Conservation (phyloP, 2,888 invertebrate species). For the Drosophila eohydei region DNA sequence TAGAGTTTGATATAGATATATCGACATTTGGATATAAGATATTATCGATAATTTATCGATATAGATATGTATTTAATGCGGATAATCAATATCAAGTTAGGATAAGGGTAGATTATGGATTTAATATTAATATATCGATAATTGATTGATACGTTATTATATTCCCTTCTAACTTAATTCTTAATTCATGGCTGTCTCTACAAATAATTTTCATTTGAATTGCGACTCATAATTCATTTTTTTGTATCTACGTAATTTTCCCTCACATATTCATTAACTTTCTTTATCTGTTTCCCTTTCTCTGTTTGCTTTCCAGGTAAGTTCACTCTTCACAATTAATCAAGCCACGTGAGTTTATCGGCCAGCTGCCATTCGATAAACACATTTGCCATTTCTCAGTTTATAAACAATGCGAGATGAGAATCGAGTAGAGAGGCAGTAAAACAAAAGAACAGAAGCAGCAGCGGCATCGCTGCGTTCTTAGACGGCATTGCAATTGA, state of each 20-base stretch:
- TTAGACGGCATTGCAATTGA: conserved; percentile 53
- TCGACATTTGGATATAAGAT: too few relatives aligned
- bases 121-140: too few relatives aligned
- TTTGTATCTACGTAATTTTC: conserved; percentile 19
- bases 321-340: conserved; percentile 66
- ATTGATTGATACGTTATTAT: background rate
- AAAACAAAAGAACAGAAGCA: background rate
- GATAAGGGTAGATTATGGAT: too few relatives aligned
- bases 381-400: conserved; percentile 53
- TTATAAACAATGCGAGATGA: conserved; percentile 41
- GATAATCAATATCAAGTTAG: too few relatives aligned
- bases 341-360: conserved; percentile 66
- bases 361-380: conserved; percentile 41
- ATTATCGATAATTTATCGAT: too few relatives aligned
- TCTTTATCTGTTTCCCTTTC: conserved; percentile 44
- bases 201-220: conserved; percentile 10
- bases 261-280: conserved; percentile 44
- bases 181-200: background rate
- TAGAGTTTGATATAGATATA: background rate
- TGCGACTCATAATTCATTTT: background rate
- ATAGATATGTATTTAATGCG: too few relatives aligned
- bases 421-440: background rate
- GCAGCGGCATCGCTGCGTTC: conserved; percentile 16
- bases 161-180: background rate
- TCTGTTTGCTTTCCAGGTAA: conserved; percentile 62